A percentile compares a stretch with the other conserved stretches of the same genome.
These are phyloP conservation scores for Paramormyrops hopkinsi DNA, from an alignment of 2,797 vertebrate genomes.

Conservation along the genomic window DNA sequence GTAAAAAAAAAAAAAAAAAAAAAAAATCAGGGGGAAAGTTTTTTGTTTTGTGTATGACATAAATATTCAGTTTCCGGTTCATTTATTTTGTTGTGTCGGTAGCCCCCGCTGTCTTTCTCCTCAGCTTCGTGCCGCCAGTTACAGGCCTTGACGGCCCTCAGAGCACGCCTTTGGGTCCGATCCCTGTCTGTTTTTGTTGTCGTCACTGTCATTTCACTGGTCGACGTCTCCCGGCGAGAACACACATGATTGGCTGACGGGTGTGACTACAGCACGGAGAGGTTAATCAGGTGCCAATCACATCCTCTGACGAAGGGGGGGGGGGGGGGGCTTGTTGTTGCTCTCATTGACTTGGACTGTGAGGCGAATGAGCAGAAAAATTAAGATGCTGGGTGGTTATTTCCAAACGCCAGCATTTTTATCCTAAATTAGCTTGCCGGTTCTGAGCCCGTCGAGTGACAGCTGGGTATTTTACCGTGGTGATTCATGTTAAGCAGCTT, in stretches of 20 bases:
- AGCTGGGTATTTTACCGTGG: neutral
- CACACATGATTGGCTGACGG: conserved; percentile 11
- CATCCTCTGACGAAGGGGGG: neutral
- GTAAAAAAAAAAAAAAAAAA: neutral
- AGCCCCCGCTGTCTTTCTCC: neutral
- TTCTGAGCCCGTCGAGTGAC: neutral
- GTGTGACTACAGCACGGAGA: neutral
- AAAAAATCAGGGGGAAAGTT: neutral
- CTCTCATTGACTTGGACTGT: neutral
- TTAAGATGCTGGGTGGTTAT: neutral
- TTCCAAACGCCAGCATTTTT: neutral
- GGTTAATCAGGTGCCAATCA: conserved; percentile 13
- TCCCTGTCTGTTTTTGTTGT: conserved; percentile 9
- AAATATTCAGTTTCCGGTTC: conserved; percentile 12
- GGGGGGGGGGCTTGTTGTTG: neutral
- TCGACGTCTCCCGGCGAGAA: neutral
- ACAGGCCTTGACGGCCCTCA: conserved; percentile 2
- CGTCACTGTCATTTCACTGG: conserved; percentile 1
- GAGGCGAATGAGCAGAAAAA: neutral
- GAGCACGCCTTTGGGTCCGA: neutral
- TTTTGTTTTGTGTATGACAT: conserved; percentile 24
- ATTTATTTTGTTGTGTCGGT: neutral
- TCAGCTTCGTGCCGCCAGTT: neutral
- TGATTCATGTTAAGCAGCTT: conserved; percentile 2
- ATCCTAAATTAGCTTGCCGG: neutral